Conservation (phyloP, 2,888 invertebrate genomes). For the Ophion ellenae region DNA sequence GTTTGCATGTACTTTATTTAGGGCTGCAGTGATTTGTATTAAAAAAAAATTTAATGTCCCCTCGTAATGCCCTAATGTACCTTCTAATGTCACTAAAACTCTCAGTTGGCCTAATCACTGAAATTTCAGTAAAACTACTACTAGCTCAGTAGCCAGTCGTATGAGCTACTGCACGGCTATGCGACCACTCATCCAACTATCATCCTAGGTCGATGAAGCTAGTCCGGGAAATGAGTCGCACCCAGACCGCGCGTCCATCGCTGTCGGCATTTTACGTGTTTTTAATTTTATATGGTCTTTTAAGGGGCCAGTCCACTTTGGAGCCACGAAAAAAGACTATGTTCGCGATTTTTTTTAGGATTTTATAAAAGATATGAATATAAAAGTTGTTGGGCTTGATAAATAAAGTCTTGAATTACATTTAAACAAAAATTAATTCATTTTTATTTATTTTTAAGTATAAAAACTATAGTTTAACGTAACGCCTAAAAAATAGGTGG, state of each 20-base stretch:
- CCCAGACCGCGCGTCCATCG: background rate
- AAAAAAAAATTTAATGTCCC: background rate
- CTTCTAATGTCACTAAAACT: background rate
- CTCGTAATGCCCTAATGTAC: background rate
- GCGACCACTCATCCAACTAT: background rate
- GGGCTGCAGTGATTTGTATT: constrained; percentile 15
- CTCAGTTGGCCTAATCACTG: too few relatives aligned
- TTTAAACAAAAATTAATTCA: too few relatives aligned
- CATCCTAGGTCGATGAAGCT: background rate
- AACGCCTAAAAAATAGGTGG: too few relatives aligned
- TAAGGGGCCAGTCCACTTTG: too few relatives aligned
- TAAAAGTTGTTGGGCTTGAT: too few relatives aligned
- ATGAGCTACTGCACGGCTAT: background rate
- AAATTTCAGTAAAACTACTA: background rate
- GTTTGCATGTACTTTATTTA: constrained; percentile 41
- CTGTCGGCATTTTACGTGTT: background rate
- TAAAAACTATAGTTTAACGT: too few relatives aligned
- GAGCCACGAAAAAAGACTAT: too few relatives aligned
- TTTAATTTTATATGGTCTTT: constrained; percentile 5
- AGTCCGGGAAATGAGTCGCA: background rate
- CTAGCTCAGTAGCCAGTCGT: background rate
- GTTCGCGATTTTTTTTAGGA: constrained; percentile 29
- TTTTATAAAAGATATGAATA: too few relatives aligned
- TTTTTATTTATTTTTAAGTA: too few relatives aligned
- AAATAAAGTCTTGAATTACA: too few relatives aligned